Evolutionary conservation across 2,888 invertebrate species (phyloP).

Genomic region (Smittia aterrima): DNA sequence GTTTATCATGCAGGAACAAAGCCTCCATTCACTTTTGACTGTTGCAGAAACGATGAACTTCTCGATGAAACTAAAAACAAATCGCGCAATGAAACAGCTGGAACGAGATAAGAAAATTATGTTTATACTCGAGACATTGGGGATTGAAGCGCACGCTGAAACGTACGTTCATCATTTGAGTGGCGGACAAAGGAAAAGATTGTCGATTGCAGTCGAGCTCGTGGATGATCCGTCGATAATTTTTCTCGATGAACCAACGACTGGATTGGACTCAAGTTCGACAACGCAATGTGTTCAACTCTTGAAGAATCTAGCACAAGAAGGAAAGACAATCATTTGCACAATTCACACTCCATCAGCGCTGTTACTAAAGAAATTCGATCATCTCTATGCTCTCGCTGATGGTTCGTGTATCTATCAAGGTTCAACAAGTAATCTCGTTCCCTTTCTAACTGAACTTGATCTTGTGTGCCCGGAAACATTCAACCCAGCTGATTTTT

Average conservation of each 20-base stretch:
- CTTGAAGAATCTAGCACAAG: constrained; percentile 75
- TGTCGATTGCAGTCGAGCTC: constrained; percentile 86
- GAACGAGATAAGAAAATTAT: constrained; percentile 57
- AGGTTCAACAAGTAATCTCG: constrained; percentile 70
- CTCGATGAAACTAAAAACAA: constrained; percentile 83
- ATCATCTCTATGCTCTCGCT: constrained; percentile 80
- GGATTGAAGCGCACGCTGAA: constrained; percentile 64
- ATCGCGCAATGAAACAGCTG: constrained; percentile 59
- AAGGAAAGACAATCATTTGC: constrained; percentile 83
- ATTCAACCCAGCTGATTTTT: constrained; percentile 83
- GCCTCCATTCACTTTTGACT: constrained; percentile 76
- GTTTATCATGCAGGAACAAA: constrained; percentile 88
- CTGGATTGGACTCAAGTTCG: constrained; percentile 80
- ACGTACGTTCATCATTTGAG: constrained; percentile 72
- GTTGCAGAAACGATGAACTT: constrained; percentile 82
- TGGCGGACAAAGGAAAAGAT: constrained; percentile 86
- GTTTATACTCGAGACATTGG: constrained; percentile 72
- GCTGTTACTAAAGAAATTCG: constrained; percentile 80
- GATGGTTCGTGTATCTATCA: constrained; percentile 77
- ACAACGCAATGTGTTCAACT: constrained; percentile 79
- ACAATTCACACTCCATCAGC: constrained; percentile 93
- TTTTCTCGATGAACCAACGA: constrained; percentile 93
- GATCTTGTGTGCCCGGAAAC: constrained; percentile 78
- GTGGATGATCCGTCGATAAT: constrained; percentile 89
- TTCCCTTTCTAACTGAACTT: constrained; percentile 72